Base-by-base conservation (phyloP, 2,888 invertebrate genomes). In the Eupeodes latifasciatus region DNA sequence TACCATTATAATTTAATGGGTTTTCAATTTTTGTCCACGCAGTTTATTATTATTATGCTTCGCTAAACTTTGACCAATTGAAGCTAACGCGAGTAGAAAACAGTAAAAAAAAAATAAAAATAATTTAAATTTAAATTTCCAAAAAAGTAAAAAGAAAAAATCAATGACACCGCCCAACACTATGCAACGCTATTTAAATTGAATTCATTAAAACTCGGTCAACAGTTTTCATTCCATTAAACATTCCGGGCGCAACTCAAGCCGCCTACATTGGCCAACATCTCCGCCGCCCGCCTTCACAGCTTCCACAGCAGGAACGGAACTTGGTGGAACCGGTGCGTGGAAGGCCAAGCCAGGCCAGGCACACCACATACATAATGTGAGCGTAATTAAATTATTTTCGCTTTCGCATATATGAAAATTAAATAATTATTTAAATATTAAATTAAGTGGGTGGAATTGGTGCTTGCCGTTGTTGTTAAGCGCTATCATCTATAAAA, bases 381-480 rank as follows among this genome's bases (percentile, higher is more conserved):
- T 78, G 78, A 81, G 69, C 81, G 85, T 85, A 85, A 88, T 88
- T 88, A 85, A 88, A 88, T 85, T 88, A 88, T 85, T 88, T 88
- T 88, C 88, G 88, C 88, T 88, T 88, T 88, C 69, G 74, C 78
- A 81, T 59, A 76, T 84, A 85, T 88, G 85, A 87, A 87, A 87
- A 87, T 87, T 85, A 85, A 88, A 88, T 88, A 88, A 88, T 88
- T 88, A 85, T 88, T 84, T 85, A 88, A 88, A 88, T 88, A 85
- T 88, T 88, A 81, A 88, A 88, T 88, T 84, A 78, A 81, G 81
- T 12, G 85, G 81, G 76, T 47, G 53, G 71, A 19, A 11, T 44
- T 51, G 36, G 53, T 36, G 51, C 27, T 7, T 36, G 34, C 14
- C 19, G n/a, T 61, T 55, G 71, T 53, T 55, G 6, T 57, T 34